Evolutionary conservation across 2,113 vertebrate species (phyloP).

Genomic region (Melanocharis versteri): DNA sequence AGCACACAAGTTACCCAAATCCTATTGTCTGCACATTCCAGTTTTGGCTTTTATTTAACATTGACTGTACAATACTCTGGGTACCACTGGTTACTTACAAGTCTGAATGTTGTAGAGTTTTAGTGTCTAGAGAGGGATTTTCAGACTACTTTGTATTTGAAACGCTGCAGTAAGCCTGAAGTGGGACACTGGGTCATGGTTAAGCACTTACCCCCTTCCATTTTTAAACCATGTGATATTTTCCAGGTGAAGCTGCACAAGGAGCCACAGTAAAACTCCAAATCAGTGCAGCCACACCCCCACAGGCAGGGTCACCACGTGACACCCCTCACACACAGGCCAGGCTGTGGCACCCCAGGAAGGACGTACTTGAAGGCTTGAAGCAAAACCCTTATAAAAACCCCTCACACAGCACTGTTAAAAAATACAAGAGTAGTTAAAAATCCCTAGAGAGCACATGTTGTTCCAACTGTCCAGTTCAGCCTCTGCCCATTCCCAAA

Average conservation of each 20-base stretch:
- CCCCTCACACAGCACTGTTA: conserved; percentile 44
- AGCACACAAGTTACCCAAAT: conserved; percentile 72
- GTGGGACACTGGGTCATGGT: not conserved
- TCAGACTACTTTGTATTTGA: conserved; percentile 64
- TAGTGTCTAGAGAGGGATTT: conserved; percentile 75
- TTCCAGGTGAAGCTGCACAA: not conserved
- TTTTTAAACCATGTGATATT: not conserved
- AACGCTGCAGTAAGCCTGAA: conserved; percentile 3
- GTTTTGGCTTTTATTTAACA: conserved; percentile 80
- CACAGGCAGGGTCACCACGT: not conserved
- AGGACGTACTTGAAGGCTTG: not conserved
- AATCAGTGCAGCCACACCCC: not conserved
- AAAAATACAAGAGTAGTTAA: conserved; percentile 67
- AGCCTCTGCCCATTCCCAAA: conserved; percentile 45
- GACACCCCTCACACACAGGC: not conserved
- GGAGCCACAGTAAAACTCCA: not conserved
- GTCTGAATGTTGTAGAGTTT: conserved; percentile 56
- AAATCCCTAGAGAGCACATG: conserved; percentile 64
- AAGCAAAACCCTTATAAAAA: not conserved
- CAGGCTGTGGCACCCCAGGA: not conserved
- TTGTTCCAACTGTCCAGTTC: conserved; percentile 33
- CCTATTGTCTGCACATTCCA: conserved; percentile 79
- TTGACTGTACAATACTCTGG: conserved; percentile 75
- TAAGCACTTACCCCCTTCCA: not conserved
- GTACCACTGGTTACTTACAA: conserved; percentile 70